phyloP scores from a whole-genome alignment of 2,888 invertebrate genomes.

The Sphecodes monilicornis region DNA sequence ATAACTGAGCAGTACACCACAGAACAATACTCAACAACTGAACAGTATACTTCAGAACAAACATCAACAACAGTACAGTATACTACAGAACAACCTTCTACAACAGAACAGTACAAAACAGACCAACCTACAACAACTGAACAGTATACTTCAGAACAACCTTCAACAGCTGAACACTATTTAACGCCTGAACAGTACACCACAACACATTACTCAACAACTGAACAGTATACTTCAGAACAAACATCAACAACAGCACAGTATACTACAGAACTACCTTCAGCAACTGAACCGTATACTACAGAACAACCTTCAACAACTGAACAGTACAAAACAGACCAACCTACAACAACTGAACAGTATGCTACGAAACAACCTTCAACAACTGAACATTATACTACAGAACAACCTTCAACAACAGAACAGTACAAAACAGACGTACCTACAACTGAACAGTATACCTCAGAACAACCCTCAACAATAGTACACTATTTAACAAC shows the following conservation, averaged over 20 bases:
- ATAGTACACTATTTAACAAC: too few species aligned
- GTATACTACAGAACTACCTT: neutral
- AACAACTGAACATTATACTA: too few species aligned
- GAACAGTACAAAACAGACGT: too few species aligned
- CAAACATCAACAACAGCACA: neutral
- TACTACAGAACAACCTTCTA: neutral
- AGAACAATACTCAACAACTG: slow-evolving; percentile 11
- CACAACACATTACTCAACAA: slow-evolving; percentile 8
- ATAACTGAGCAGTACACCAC: slow-evolving; percentile 1
- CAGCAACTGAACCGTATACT: too few species aligned
- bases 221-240: slow-evolving; percentile 3
- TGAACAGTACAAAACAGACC: too few species aligned
- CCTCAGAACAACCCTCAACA: too few species aligned
- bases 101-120: neutral
- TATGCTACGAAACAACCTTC: too few species aligned
- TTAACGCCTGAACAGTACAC: neutral
- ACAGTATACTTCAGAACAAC: slow-evolving; percentile 15
- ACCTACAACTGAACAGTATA: too few species aligned
- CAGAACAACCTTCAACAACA: too few species aligned
- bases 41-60: too few species aligned
- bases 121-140: neutral
- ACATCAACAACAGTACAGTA: slow-evolving; percentile 11
- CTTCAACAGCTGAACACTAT: neutral
- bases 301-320: too few species aligned
- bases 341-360: too few species aligned